Percentiles rank a stretch among this genome's conserved stretches.
phyloP scores from a whole-genome alignment of 2,888 invertebrate species.

The Osmoderma eremita region DNA sequence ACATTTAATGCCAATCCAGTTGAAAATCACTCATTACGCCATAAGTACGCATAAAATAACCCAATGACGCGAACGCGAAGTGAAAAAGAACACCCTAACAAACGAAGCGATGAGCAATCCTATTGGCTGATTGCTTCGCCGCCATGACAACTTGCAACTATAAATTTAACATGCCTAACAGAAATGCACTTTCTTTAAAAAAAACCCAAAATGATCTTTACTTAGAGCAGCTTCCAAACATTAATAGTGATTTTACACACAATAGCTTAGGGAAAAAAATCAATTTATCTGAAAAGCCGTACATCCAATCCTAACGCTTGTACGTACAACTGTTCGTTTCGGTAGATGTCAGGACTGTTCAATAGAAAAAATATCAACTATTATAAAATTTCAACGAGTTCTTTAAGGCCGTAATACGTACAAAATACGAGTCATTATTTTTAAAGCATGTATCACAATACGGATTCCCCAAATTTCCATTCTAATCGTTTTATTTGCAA shows the following conservation, averaged over 20 bases:
- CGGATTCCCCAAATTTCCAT: constrained; percentile 15
- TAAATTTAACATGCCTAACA: constrained; percentile 60
- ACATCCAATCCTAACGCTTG: constrained; percentile 51
- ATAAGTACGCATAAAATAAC: constrained; percentile 73
- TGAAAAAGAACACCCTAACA: constrained; percentile 74
- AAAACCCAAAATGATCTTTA: constrained; percentile 29
- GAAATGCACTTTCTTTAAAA: constrained; percentile 52
- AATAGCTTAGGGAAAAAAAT: constrained; percentile 42
- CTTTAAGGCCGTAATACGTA: background rate
- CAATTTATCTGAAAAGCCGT: constrained; percentile 45
- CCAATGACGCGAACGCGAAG: constrained; percentile 76
- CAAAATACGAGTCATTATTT: constrained; percentile 33
- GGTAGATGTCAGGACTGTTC: constrained; percentile 46
- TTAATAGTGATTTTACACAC: constrained; percentile 36
- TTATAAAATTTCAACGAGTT: constrained; percentile 3
- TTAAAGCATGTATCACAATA: background rate
- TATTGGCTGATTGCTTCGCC: constrained; percentile 76
- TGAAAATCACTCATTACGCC: constrained; percentile 65
- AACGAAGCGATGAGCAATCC: constrained; percentile 72
- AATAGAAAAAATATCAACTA: constrained; percentile 31
- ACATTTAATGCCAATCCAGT: constrained; percentile 49
- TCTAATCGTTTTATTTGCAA: constrained; percentile 35
- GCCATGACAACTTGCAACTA: constrained; percentile 71
- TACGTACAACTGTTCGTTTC: constrained; percentile 38
- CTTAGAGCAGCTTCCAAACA: constrained; percentile 35